Evolutionary conservation across 2,797 vertebrate genomes (phyloP).

Genomic region (Characodon lateralis): DNA sequence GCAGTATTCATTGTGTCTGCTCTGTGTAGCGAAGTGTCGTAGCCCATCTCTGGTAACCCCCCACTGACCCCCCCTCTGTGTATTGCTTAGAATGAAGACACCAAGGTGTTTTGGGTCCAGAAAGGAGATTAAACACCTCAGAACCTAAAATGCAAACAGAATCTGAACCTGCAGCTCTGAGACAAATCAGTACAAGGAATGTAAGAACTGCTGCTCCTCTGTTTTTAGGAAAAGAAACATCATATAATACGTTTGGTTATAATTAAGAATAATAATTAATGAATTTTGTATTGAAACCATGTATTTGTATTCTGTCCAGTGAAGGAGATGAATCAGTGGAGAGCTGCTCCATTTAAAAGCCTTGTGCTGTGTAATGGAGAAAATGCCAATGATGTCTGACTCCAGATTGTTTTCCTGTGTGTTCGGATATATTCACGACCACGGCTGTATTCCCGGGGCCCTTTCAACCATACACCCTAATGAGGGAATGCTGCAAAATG

Average conservation of each 20-base stretch:
- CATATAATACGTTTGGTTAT: not conserved
- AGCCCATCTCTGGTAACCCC: too few relatives aligned
- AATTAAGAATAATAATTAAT: not conserved
- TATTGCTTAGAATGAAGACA: too few relatives aligned
- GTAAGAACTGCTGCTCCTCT: not conserved
- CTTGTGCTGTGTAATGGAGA: too few relatives aligned
- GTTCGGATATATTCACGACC: conserved; percentile 17
- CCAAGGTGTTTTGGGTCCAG: too few relatives aligned
- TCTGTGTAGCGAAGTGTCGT: too few relatives aligned
- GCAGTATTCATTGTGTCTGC: too few relatives aligned
- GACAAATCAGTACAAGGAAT: not conserved
- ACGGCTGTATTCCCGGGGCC: conserved; percentile 18
- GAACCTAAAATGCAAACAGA: not conserved
- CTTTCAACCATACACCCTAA: conserved; percentile 4
- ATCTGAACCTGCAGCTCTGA: not conserved
- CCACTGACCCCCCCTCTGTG: too few relatives aligned
- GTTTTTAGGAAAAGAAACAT: not conserved
- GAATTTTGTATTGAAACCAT: not conserved
- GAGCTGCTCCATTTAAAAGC: not conserved
- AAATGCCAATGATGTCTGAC: not conserved
- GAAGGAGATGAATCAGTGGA: not conserved
- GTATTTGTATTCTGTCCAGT: not conserved
- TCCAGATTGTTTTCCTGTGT: conserved; percentile 19
- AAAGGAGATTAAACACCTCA: too few relatives aligned
- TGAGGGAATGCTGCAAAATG: conserved; percentile 1